Evolutionary conservation across 2,797 vertebrate species (phyloP).

Genomic region (Scarus forsteni): DNA sequence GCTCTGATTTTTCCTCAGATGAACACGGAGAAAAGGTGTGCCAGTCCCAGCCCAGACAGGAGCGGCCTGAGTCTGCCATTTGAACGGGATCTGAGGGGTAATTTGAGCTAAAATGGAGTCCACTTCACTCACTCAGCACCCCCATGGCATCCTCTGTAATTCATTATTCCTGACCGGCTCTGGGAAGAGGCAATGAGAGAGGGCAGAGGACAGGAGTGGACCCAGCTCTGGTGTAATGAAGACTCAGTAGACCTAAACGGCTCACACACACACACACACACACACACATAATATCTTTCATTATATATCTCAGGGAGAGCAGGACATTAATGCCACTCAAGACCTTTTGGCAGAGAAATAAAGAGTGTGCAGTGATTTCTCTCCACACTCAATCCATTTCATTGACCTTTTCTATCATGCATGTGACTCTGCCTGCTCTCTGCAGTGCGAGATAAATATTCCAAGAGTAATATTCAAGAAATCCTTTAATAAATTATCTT

Average conservation of each 20-base stretch:
- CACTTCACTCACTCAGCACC: constrained; percentile 70
- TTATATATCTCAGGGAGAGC: constrained; percentile 75
- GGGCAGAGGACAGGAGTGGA: constrained; percentile 80
- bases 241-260: constrained; percentile 82
- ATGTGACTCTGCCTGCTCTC: constrained; percentile 68
- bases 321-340: constrained; percentile 78
- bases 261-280: constrained; percentile 39
- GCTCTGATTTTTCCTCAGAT: constrained; percentile 15
- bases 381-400: constrained; percentile 77
- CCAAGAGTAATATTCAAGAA: constrained; percentile 62
- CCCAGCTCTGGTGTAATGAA: constrained; percentile 81
- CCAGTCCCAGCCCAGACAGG: constrained; percentile 56
- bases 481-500: constrained; percentile 68
- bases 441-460: constrained; percentile 73
- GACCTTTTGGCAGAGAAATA: constrained; percentile 80
- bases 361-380: constrained; percentile 74
- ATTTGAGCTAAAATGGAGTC: constrained; percentile 85
- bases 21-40: constrained; percentile 34
- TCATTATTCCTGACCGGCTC: constrained; percentile 81
- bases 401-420: constrained; percentile 82
- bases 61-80: constrained; percentile 71
- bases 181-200: constrained; percentile 76
- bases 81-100: constrained; percentile 81
- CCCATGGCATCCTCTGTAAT: constrained; percentile 80
- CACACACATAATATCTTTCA: constrained; percentile 64